These are phyloP conservation scores for Danionella dracula DNA, from an alignment of 2,797 vertebrate species.

Conservation along the genomic window DNA sequence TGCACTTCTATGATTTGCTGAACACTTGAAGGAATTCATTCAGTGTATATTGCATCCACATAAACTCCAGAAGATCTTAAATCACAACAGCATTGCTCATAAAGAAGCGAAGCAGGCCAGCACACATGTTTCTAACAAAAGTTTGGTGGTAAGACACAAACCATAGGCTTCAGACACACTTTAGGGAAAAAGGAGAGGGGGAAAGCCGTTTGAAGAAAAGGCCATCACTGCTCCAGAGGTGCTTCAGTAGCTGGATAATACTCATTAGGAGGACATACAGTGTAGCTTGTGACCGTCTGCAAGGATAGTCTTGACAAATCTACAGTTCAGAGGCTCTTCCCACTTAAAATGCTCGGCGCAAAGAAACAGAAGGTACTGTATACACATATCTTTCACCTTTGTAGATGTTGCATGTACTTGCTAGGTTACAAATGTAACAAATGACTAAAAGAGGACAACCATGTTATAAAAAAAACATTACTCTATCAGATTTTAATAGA, in stretches of 20 bases:
- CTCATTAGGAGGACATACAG: slow-evolving; percentile 24
- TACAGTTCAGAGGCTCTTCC: not conserved
- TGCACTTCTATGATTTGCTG: not conserved
- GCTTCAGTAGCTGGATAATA: slow-evolving; percentile 28
- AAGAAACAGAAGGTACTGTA: slow-evolving; percentile 32
- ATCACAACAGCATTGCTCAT: slow-evolving; percentile 2
- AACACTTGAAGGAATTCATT: not conserved
- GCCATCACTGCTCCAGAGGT: slow-evolving; percentile 34
- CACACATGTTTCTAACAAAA: slow-evolving; percentile 42
- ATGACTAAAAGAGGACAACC: no score
- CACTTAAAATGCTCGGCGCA: not conserved
- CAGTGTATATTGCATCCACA: not conserved
- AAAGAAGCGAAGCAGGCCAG: not conserved
- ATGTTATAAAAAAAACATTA: no score
- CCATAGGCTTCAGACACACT: slow-evolving; percentile 14
- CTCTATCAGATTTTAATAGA: no score
- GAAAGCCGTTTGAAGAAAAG: slow-evolving; percentile 31
- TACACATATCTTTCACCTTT: slow-evolving; percentile 8
- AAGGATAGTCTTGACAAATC: slow-evolving; percentile 2
- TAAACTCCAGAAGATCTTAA: not conserved
- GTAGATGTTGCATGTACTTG: slow-evolving; percentile 25
- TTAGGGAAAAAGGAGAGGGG: not conserved
- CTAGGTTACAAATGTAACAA: not conserved
- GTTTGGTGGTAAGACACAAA: slow-evolving; percentile 23
- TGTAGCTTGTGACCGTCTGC: not conserved